Evolutionary conservation across 2,888 invertebrate genomes (phyloP).

Genomic region (Trichacis sp.): DNA sequence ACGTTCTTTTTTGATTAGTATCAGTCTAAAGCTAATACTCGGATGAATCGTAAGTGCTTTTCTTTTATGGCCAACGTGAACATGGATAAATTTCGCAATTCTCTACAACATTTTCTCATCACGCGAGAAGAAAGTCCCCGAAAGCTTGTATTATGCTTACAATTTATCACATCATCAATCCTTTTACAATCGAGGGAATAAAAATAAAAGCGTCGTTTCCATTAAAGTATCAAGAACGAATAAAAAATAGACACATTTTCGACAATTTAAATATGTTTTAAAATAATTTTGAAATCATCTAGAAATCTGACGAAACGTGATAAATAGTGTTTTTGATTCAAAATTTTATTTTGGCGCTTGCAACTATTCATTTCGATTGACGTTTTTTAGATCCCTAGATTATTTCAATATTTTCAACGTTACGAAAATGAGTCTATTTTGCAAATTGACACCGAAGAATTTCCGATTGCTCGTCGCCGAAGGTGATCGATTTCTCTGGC

Average conservation of each 20-base stretch:
- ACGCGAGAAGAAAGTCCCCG: not conserved
- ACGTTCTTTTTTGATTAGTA: slow-evolving; percentile 60
- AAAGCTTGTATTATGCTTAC: slow-evolving; percentile 26
- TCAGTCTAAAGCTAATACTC: slow-evolving; percentile 66
- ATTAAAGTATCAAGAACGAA: too few species aligned
- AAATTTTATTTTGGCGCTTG: too few species aligned
- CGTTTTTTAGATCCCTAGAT: too few species aligned
- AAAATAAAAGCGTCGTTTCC: too few species aligned
- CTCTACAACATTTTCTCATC: not conserved
- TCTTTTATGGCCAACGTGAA: slow-evolving; percentile 39
- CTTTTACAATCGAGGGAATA: slow-evolving; percentile 55
- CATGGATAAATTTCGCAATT: not conserved
- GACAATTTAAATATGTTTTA: too few species aligned
- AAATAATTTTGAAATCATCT: too few species aligned
- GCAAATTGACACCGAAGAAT: not conserved
- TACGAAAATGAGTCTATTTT: too few species aligned
- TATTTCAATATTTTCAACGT: too few species aligned
- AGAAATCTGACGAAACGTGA: too few species aligned
- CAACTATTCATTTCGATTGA: too few species aligned
- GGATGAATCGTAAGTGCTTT: slow-evolving; percentile 60
- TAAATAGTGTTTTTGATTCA: too few species aligned
- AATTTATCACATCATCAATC: slow-evolving; percentile 56
- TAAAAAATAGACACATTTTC: too few species aligned
- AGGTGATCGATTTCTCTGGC: not conserved
- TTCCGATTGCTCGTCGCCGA: not conserved